Evolutionary conservation across 2,888 invertebrate species (phyloP), one percentile per base, ranked within the genome.

Genomic region (Danaus chrysippus): DNA sequence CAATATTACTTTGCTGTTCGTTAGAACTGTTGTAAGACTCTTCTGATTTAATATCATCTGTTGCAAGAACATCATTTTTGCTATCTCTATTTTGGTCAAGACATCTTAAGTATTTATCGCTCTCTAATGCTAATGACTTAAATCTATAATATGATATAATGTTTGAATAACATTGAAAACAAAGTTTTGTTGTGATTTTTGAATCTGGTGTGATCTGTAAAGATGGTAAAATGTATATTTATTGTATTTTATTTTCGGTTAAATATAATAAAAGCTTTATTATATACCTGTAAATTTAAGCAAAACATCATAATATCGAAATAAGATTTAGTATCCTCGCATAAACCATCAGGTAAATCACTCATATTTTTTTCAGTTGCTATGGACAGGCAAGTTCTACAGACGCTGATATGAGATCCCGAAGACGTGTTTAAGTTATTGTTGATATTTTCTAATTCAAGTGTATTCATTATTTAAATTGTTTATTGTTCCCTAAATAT

Each of bases 111-210:
- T 81, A 80, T 1, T 69, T 63, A 67, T 88, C 81, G 71, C 74
- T 86, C 70, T 79, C 78, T 65, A 81, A 63, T 46, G 85, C 87
- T 65, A 80, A 65, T 17, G 69, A 65, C 72, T 89, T 89, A 66
- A 88, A 89, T 65, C 82, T 75, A 62, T 84, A 74, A 68, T 81
- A 86, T 12, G 76, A 70, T 61, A 82, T 56, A 41, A 86, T 74
- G 72, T 83, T 86, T 61, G 68, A 77, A 66, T 73, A 84, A 69
- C 89, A 89, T 71, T 81, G 78, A 61, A 71, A 54, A 74, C 89
- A 89, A 53, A 88, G 63, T 63, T 83, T 84, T 70, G 78, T 77
- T 68, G 73, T 78, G 11, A 77, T 54, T 65, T 76, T 79, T 34
- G 78, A 72, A 53, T 79, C 71, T 62, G 74, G 58, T 13, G 68